Conservation (phyloP, 64 coral and sea anemone genomes). For the Dendrophyllia cribrosa region DNA sequence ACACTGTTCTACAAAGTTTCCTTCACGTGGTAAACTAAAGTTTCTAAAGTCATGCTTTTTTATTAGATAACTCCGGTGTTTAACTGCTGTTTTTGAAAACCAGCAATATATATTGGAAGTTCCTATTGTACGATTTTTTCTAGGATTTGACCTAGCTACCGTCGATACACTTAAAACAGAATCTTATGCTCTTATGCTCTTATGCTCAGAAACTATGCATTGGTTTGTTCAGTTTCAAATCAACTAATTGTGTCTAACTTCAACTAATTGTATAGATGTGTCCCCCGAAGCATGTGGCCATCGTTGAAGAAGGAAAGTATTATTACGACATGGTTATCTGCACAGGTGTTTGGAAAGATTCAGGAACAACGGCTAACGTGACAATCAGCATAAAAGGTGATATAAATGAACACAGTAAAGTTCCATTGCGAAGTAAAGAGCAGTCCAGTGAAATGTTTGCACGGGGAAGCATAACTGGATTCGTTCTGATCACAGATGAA, state of each 20-base stretch:
- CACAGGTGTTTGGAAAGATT: conserved; percentile 51
- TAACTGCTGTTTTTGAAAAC: too few relatives aligned
- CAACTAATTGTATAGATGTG: neutral
- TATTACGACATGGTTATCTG: conserved; percentile 47
- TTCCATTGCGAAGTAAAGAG: neutral
- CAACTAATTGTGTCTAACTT: neutral
- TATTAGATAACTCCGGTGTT: too few relatives aligned
- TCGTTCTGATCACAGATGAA: conserved; percentile 9
- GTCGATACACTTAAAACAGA: too few relatives aligned
- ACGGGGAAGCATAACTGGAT: conserved; percentile 43
- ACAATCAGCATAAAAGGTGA: conserved; percentile 34
- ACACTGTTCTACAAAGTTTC: too few relatives aligned
- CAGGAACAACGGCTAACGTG: conserved; percentile 51
- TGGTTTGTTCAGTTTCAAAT: too few relatives aligned
- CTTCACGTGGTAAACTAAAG: too few relatives aligned
- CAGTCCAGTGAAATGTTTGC: neutral
- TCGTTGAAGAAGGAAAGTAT: neutral
- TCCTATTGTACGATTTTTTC: too few relatives aligned
- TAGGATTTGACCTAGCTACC: too few relatives aligned
- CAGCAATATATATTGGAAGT: too few relatives aligned
- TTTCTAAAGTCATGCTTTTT: too few relatives aligned
- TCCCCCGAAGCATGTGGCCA: neutral
- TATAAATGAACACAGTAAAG: neutral
- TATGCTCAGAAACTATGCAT: too few relatives aligned
- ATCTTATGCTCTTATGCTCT: too few relatives aligned